Base-by-base conservation (phyloP, 2,113 vertebrate species). In the Nanorana parkeri region DNA sequence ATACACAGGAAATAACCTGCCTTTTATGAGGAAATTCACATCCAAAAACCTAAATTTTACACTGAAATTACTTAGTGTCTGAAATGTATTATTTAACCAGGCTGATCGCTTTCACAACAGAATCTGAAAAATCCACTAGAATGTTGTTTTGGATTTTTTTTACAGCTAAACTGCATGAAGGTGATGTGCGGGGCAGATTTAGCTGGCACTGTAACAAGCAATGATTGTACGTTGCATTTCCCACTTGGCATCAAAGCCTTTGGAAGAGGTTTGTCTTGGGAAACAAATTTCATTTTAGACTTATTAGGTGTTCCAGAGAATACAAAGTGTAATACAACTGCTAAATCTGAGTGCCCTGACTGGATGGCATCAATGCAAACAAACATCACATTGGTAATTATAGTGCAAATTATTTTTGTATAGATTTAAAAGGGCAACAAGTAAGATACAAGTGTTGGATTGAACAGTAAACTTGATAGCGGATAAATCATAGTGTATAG, bases 71-170 rank as follows among this genome's bases (percentile, higher is more conserved):
- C 16, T 67, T 36, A 6, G 36, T 82, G 71, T 61, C 71, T 1
- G 23, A 20, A 32, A 7, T 55, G 26, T 60, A 64, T 28, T 74
- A 29, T 20, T 75, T 56, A 56, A 23, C 4, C 63, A 24, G 29
- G 2, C 69, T 82, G 29, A 81, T 82, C 11, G 20, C 71, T 82
- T 82, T 82, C 26, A 36, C 80, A 82, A 71, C 52, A 8, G 28
- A 21, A 16, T 26, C 36, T 66, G 47, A 5, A 55, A 47, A 17
- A 67, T 47, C 69, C 28, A 47, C 19, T 23, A 60, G 60, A 81
- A 74, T 41, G 68, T n/a, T 5, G 3, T 36, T 23, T 36, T 32
- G 79, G 69, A 66, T 75, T 21, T 66, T n/a, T 75, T 41, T 20
- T 47, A 54, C 55, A 24, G 26, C 28, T 65, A 52, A 3, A 21